Evolutionary conservation across 37 sponge, comb jelly and placozoan species (phyloP).

Genomic region (Chondrilla cf. caribensis): DNA sequence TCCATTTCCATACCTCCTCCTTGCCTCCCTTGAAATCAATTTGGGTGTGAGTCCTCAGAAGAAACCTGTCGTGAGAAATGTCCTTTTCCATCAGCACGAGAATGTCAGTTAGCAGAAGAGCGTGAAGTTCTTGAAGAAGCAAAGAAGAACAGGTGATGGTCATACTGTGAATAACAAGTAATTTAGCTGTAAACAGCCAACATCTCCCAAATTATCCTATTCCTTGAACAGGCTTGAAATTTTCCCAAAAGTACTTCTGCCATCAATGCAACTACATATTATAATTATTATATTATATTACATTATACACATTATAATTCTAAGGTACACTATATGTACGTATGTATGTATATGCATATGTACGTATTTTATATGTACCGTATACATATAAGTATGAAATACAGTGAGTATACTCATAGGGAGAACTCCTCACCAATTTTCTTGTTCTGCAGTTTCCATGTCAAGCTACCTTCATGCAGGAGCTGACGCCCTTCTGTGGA

Average conservation of each 20-base stretch:
- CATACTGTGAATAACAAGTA: neutral
- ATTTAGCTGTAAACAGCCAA: no score
- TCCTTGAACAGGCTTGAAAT: no score
- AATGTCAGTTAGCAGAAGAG: conserved; percentile 66
- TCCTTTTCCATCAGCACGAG: conserved; percentile 61
- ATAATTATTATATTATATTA: no score
- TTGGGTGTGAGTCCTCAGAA: conserved; percentile 49
- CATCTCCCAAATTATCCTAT: no score
- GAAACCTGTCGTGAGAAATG: conserved; percentile 50
- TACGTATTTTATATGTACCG: no score
- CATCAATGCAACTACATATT: no score
- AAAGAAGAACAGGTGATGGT: neutral
- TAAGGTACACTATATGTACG: no score
- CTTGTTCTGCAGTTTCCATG: conserved; percentile 64
- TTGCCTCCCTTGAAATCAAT: conserved; percentile 36
- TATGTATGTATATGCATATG: no score
- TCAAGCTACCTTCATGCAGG: conserved; percentile 60
- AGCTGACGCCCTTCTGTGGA: conserved; percentile 34
- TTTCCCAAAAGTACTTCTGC: no score
- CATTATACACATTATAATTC: no score
- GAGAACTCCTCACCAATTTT: conserved; percentile 24
- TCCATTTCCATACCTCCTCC: conserved; percentile 39
- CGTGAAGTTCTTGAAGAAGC: conserved; percentile 60
- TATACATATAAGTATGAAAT: no score
- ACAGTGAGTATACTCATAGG: no score